These are phyloP conservation scores for Xenopus borealis DNA, from an alignment of 2,113 vertebrate genomes.

Conservation along the genomic window DNA sequence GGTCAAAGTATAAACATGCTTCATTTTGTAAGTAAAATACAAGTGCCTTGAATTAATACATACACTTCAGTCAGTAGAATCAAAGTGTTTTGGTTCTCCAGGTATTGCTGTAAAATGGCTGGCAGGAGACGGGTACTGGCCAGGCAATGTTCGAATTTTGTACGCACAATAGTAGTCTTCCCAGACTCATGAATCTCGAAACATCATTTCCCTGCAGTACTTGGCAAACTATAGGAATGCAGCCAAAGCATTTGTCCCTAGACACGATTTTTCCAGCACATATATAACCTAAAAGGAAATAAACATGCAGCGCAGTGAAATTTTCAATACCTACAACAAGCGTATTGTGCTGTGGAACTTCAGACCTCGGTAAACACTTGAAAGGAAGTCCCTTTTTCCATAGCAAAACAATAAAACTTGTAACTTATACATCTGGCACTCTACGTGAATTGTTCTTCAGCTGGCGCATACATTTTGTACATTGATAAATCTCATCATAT, in stretches of 20 bases:
- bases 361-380: conserved; percentile 12
- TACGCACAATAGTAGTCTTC: no score
- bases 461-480: no score
- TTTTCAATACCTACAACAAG: background rate
- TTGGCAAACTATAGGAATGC: background rate
- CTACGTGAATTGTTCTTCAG: background rate
- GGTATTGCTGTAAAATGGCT: no score
- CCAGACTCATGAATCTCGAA: background rate
- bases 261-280: conserved; percentile 7
- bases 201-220: background rate
- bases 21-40: no score
- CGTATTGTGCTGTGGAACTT: background rate
- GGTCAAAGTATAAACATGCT: no score
- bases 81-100: no score
- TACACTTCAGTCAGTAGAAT: no score
- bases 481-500: no score
- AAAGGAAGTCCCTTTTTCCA: conserved; percentile 31
- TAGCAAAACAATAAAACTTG: conserved; percentile 16
- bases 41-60: no score
- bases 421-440: conserved; percentile 19
- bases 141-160: no score
- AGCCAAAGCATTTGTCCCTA: conserved; percentile 5
- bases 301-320: conserved; percentile 6
- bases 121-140: no score
- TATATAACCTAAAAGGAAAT: conserved; percentile 34